Evolutionary conservation across 1,140 invertebrate genomes (phyloP).

Genomic region (Pectinophora gossypiella): DNA sequence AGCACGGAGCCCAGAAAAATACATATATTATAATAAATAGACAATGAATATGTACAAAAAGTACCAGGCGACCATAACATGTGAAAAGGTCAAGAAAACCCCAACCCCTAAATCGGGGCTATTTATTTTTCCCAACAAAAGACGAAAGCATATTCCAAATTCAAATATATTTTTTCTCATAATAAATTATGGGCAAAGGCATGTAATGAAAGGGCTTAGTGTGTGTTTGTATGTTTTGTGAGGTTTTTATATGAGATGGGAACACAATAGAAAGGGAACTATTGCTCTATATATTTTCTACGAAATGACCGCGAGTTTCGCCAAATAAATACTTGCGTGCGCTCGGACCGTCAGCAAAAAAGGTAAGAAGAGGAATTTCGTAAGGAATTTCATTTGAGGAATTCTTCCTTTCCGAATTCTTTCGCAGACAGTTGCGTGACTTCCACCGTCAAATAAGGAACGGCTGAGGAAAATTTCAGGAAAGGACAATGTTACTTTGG

Average conservation of each 20-base stretch:
- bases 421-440: not conserved
- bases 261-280: constrained; percentile 26
- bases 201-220: constrained; percentile 34
- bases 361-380: not conserved
- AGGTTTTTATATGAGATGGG: not conserved
- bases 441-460: not conserved
- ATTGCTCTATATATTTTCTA: constrained; percentile 34
- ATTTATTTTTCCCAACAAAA: constrained; percentile 28
- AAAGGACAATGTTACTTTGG: too few relatives aligned
- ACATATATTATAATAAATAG: too few relatives aligned
- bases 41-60: constrained; percentile 14
- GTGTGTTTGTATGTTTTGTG: constrained; percentile 10
- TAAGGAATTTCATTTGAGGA: not conserved
- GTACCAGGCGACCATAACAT: constrained; percentile 30
- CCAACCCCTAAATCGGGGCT: constrained; percentile 14
- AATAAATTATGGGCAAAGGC: constrained; percentile 24
- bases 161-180: constrained; percentile 25
- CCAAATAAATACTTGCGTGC: constrained; percentile 29
- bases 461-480: not conserved
- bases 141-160: constrained; percentile 13
- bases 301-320: constrained; percentile 34
- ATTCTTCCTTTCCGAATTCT: constrained; percentile 13
- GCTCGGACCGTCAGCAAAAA: constrained; percentile 17
- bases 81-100: constrained; percentile 24
- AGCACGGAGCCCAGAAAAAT: too few relatives aligned